A percentile compares a stretch with the other conserved stretches of the same genome.
Conservation (phyloP, 1,140 invertebrate genomes). For the Eumeta japonica region DNA sequence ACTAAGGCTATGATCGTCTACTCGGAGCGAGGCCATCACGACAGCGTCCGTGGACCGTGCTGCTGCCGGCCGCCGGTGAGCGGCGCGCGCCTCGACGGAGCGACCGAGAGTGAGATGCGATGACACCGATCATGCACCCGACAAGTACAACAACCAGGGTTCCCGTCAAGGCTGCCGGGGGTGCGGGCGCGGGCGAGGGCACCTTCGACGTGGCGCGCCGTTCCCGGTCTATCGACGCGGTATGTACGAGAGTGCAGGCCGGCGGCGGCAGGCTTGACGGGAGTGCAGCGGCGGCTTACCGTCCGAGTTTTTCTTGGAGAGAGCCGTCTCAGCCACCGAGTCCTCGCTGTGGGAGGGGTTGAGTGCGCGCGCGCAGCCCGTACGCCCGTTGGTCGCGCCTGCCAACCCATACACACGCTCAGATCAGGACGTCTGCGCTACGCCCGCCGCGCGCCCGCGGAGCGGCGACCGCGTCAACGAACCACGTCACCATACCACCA, state of each 20-base stretch:
- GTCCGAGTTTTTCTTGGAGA: conserved; percentile 79
- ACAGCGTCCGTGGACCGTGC: too few species aligned
- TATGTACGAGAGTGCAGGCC: conserved; percentile 7
- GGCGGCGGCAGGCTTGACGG: conserved; percentile 5
- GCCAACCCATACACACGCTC: conserved; percentile 45
- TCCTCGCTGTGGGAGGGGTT: conserved; percentile 76
- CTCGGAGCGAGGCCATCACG: too few species aligned
- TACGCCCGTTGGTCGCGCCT: conserved; percentile 41
- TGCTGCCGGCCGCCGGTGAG: too few species aligned
- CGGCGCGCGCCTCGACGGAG: too few species aligned
- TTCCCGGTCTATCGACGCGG: too few species aligned
- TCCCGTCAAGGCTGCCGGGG: not conserved
- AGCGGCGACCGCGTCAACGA: conserved; percentile 7
- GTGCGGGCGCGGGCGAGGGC: not conserved
- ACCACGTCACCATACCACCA: too few species aligned
- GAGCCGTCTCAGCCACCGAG: conserved; percentile 72
- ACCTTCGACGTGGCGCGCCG: too few species aligned
- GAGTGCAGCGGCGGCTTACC: conserved; percentile 61
- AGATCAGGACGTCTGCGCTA: conserved; percentile 32
- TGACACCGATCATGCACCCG: conserved; percentile 1
- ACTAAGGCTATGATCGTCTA: too few species aligned
- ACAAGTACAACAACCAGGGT: not conserved
- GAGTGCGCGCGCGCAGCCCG: conserved; percentile 43
- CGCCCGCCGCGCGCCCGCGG: conserved; percentile 7
- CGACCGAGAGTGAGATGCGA: too few species aligned